phyloP scores from a whole-genome alignment of 1,140 invertebrate species.

The Drosophila bocqueti region DNA sequence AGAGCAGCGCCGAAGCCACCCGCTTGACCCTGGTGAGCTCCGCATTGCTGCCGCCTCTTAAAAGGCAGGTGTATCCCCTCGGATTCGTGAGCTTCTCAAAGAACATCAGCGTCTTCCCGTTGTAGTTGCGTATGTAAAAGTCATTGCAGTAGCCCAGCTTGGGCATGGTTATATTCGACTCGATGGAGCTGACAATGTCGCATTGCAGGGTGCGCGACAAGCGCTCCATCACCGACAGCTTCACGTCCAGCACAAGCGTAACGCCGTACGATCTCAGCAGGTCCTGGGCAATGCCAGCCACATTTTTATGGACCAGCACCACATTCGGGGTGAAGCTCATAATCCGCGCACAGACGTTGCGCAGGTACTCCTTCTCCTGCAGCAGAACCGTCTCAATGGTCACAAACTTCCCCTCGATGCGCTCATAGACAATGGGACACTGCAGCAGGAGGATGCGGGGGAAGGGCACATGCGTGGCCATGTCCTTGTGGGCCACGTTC shows the following conservation, averaged over 20 bases:
- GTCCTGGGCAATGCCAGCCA: slow-evolving; percentile 95
- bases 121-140: slow-evolving; percentile 91
- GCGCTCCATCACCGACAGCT: slow-evolving; percentile 93
- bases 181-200: slow-evolving; percentile 95
- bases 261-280: slow-evolving; percentile 92
- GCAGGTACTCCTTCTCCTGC: slow-evolving; percentile 96
- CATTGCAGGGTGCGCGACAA: slow-evolving; percentile 93
- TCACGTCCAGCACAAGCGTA: slow-evolving; percentile 95
- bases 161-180: slow-evolving; percentile 93
- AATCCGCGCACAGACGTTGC: slow-evolving; percentile 95
- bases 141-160: slow-evolving; percentile 94
- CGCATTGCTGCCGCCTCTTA: slow-evolving; percentile 91
- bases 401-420: slow-evolving; percentile 95
- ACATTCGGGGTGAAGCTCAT: slow-evolving; percentile 93
- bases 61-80: slow-evolving; percentile 94
- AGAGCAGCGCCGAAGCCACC: slow-evolving; percentile 92
- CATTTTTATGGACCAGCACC: slow-evolving; percentile 95
- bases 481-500: slow-evolving; percentile 96
- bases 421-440: slow-evolving; percentile 96
- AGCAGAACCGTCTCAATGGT: slow-evolving; percentile 96
- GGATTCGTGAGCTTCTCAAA: slow-evolving; percentile 95
- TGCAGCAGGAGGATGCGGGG: slow-evolving; percentile 94
- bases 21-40: slow-evolving; percentile 94
- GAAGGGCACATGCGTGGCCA: slow-evolving; percentile 92
- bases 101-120: slow-evolving; percentile 95